Evolutionary conservation across 2,797 vertebrate genomes (phyloP).

Genomic region (Peromyscus melanophrys): DNA sequence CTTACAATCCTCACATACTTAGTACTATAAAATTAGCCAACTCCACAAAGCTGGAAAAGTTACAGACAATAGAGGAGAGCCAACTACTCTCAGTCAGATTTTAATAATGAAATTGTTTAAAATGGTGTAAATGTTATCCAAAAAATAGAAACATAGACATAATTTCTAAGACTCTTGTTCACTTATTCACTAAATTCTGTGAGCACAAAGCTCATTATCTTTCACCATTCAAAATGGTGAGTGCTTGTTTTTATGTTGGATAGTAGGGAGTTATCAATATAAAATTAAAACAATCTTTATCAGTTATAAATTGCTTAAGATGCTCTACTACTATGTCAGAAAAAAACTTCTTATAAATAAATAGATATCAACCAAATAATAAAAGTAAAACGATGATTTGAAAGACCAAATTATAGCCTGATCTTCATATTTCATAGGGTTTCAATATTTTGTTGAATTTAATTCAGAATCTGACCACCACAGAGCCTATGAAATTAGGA

Average conservation of each 20-base stretch:
- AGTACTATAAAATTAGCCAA: background rate
- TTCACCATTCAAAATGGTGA: background rate
- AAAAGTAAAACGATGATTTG: conserved; percentile 51
- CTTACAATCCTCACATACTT: background rate
- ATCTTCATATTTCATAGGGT: background rate
- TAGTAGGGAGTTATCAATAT: background rate
- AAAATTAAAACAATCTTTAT: conserved; percentile 8
- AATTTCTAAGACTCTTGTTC: background rate
- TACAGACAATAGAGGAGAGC: background rate
- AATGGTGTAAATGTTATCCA: background rate
- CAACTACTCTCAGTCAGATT: background rate
- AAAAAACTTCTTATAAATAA: background rate
- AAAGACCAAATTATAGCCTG: background rate
- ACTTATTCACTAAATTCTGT: conserved; percentile 3
- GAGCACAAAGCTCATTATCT: background rate
- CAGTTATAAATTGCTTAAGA: conserved; percentile 12
- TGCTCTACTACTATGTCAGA: background rate
- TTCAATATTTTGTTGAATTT: conserved; percentile 20
- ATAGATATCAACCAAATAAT: background rate
- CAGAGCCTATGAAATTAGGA: background rate
- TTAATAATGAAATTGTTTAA: background rate
- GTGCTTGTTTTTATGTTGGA: background rate
- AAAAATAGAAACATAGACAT: background rate
- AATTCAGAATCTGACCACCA: background rate
- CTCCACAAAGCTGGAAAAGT: background rate